Evolutionary conservation across 2,113 vertebrate genomes (phyloP).

Genomic region (Daubentonia madagascariensis): DNA sequence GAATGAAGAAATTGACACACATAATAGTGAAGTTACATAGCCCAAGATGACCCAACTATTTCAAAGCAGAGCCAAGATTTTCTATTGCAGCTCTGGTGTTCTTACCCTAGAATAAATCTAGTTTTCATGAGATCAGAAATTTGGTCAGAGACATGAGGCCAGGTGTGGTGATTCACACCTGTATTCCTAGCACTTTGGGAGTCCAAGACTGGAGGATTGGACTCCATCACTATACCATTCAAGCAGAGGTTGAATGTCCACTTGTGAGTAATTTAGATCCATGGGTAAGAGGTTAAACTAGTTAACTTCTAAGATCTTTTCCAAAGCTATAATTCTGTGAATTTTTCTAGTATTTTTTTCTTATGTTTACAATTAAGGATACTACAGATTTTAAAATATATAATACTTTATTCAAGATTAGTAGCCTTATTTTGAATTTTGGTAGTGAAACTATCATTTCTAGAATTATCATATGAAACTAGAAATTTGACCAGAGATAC

Average conservation of each 20-base stretch:
- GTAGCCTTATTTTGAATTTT: conserved; percentile 13
- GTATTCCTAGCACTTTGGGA: too few species aligned
- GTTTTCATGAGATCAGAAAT: neutral
- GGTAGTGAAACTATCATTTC: neutral
- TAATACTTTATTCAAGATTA: neutral
- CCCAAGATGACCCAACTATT: neutral
- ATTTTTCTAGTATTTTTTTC: neutral
- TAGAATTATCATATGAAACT: conserved; percentile 8
- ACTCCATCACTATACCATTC: neutral
- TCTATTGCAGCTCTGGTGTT: neutral
- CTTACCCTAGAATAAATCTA: neutral
- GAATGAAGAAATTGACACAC: neutral
- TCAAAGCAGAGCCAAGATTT: neutral
- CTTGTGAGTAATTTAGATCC: neutral
- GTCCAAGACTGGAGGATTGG: too few species aligned
- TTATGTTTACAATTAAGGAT: neutral
- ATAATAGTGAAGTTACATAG: neutral
- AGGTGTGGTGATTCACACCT: too few species aligned
- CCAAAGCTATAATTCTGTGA: neutral
- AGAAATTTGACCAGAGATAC: neutral
- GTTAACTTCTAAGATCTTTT: neutral
- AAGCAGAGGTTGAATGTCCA: neutral
- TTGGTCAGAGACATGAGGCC: neutral
- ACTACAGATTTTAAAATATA: neutral
- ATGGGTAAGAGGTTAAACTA: neutral